Conservation (phyloP, 2,888 invertebrate genomes). For the Linnaemya vulpina region DNA sequence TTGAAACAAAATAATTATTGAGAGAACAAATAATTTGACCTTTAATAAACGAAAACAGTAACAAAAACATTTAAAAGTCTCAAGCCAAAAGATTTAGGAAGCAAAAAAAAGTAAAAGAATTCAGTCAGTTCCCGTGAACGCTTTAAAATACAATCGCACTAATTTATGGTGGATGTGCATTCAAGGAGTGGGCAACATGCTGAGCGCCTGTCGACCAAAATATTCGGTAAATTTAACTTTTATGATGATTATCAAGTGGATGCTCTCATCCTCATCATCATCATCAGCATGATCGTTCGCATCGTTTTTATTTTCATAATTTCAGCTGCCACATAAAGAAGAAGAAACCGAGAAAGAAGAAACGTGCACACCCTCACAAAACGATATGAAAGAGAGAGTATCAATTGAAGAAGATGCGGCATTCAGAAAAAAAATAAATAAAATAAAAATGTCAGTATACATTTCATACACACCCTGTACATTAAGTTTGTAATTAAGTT, state of each 20-base stretch:
- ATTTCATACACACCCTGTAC: conserved; percentile 11
- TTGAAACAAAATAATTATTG: conserved; percentile 7
- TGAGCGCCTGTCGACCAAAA: conserved; percentile 70
- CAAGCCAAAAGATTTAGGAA: conserved; percentile 13
- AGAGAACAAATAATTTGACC: neutral
- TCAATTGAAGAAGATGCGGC: conserved; percentile 50
- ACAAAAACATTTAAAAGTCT: conserved; percentile 28
- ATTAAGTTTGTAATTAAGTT: neutral
- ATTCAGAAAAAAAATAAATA: neutral
- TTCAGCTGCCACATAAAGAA: neutral
- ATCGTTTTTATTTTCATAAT: conserved; percentile 7
- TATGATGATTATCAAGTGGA: conserved; percentile 69
- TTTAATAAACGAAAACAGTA: neutral
- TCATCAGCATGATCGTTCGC: conserved; percentile 36
- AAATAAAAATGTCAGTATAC: neutral
- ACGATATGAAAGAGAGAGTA: conserved; percentile 15
- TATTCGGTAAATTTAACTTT: conserved; percentile 70
- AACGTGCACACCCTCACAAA: conserved; percentile 64
- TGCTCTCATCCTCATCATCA: conserved; percentile 59
- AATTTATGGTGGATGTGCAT: conserved; percentile 68
- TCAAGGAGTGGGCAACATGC: conserved; percentile 71
- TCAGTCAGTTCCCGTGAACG: conserved; percentile 56
- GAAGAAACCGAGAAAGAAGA: neutral
- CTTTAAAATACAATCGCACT: conserved; percentile 71
- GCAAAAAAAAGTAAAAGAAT: conserved; percentile 13